These are phyloP conservation scores for Petrocephalus sullivani DNA, from an alignment of 2,797 vertebrate genomes.

Conservation along the genomic window DNA sequence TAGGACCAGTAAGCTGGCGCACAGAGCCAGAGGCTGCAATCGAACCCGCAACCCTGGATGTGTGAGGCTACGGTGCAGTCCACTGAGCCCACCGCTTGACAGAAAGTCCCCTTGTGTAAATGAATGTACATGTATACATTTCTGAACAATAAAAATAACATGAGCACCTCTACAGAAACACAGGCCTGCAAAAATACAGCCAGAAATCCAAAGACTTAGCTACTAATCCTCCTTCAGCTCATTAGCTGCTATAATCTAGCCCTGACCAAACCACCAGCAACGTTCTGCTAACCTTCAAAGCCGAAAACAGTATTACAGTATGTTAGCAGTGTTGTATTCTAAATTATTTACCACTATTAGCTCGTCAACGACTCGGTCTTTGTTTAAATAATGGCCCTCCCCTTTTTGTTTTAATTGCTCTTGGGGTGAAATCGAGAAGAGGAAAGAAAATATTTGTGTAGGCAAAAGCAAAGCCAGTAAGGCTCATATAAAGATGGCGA, in stretches of 20 bases:
- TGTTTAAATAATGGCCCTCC: not conserved
- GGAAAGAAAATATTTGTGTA: not conserved
- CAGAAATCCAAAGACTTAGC: not conserved
- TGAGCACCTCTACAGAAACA: not conserved
- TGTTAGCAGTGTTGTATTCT: not conserved
- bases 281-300: not conserved
- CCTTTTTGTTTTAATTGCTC: not conserved
- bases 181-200: not conserved
- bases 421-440: not conserved
- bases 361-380: not conserved
- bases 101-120: not conserved
- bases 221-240: not conserved
- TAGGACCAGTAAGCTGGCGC: not conserved
- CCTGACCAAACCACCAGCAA: not conserved
- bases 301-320: not conserved
- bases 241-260: not conserved
- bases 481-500: not conserved
- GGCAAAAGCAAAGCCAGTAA: not conserved
- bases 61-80: not conserved
- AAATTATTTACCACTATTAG: slow-evolving; percentile 1
- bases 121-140: not conserved
- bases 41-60: not conserved
- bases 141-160: not conserved
- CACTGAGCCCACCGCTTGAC: not conserved
- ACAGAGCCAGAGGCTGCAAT: not conserved